Conservation (phyloP, 2,113 vertebrate genomes). For the Heptranchias perlo region DNA sequence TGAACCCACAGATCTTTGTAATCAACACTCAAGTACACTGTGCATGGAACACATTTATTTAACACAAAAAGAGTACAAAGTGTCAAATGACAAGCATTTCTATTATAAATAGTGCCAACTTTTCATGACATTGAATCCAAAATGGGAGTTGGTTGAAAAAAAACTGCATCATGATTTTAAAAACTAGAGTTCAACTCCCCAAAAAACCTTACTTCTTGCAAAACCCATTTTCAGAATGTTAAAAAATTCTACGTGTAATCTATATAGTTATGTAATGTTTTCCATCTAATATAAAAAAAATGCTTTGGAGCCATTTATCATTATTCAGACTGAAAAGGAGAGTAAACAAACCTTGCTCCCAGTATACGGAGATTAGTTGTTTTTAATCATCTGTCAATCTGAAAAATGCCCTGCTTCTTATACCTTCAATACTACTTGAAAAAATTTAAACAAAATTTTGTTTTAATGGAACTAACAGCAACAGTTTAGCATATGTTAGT, state of each 20-base stretch:
- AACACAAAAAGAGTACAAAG: neutral
- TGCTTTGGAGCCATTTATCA: conserved; percentile 27
- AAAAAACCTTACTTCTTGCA: neutral
- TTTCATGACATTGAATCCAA: too few species aligned
- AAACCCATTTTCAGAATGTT: neutral
- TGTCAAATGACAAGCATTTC: neutral
- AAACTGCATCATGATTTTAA: neutral
- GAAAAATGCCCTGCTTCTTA: conserved; percentile 24
- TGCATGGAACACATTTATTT: neutral
- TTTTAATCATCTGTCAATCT: conserved; percentile 37
- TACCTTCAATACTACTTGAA: conserved; percentile 35
- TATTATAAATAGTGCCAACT: neutral
- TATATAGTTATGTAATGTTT: neutral
- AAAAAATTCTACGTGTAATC: too few species aligned
- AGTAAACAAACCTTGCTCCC: conserved; percentile 13
- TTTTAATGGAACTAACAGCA: conserved; percentile 34
- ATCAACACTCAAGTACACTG: neutral
- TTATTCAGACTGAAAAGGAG: conserved; percentile 12
- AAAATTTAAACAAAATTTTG: conserved; percentile 29
- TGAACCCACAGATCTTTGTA: neutral
- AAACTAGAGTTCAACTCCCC: neutral
- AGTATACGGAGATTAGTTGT: neutral
- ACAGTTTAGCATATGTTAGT: conserved; percentile 36
- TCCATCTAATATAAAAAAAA: neutral
- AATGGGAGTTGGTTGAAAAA: neutral